Conservation (phyloP, 1,140 invertebrate species). For the Panulirus ornatus region DNA sequence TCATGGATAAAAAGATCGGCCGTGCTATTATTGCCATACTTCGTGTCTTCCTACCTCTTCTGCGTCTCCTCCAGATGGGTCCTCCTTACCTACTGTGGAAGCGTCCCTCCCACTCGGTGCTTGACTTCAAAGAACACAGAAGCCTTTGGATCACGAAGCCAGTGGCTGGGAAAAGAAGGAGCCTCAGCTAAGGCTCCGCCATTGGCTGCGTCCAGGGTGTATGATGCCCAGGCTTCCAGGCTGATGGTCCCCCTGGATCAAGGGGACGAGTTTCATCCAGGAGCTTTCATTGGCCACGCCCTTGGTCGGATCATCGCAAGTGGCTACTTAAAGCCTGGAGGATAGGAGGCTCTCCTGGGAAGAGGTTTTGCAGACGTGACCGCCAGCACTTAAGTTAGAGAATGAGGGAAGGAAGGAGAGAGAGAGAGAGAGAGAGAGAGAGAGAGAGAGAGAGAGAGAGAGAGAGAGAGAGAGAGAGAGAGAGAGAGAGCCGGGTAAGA, state of each 20-base stretch:
- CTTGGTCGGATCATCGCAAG: not conserved
- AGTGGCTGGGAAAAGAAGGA: too few species aligned
- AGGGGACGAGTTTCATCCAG: not conserved
- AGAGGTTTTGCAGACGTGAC: not conserved
- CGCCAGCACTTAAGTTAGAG: too few species aligned
- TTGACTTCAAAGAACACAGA: not conserved
- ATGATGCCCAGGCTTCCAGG: not conserved
- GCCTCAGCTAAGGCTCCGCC: too few species aligned
- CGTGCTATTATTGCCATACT: slow-evolving; percentile 5
- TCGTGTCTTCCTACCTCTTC: not conserved
- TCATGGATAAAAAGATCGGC: slow-evolving; percentile 13
- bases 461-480: not conserved
- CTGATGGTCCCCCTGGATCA: not conserved
- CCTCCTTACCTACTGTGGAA: not conserved
- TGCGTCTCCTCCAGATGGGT: not conserved
- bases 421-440: not conserved
- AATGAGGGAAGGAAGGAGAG: not conserved
- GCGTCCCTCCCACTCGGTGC: not conserved
- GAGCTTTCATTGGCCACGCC: not conserved
- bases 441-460: not conserved
- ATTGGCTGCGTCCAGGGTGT: too few species aligned
- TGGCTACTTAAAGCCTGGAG: not conserved
- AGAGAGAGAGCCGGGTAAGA: not conserved
- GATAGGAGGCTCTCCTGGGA: not conserved
- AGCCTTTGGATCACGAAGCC: not conserved